Base-by-base conservation (phyloP, 2,113 vertebrate species). In the Elephas maximus region DNA sequence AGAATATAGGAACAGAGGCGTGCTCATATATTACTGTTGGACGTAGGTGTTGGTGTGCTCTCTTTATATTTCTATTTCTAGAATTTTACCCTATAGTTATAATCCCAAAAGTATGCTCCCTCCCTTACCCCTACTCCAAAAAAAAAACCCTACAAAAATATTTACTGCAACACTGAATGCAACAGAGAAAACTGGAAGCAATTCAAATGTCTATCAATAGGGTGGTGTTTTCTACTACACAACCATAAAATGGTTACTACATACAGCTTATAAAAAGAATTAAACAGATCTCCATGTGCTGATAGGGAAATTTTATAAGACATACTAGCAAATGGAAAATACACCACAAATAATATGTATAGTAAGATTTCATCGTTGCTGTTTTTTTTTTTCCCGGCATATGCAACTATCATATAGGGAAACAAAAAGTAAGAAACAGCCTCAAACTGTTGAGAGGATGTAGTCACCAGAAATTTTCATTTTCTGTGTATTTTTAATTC, bases 401-500 rank as follows among this genome's bases (percentile, higher is more conserved):
- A 74, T 51, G 80, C 26, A 57, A 86, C 28, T 71, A 62, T 67
- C 79, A 90, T 37, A 63, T n/a, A 83, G 10, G 15, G 48, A 95
- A 45, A 93, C 53, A 90, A 85, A 93, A 94, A 86, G 14, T 6
- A 89, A 88, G 14, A 82, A 96, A 93, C 18, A 79, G n/a, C 28
- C 3, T 82, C 20, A 78, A 86, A 95, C n/a, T 88, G 12, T 30
- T 89, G 82, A 84, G 18, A 73, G 8, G 21, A 80, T 8, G 79
- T 48, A 24, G 14, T 94, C 11, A 94, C 45, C 71, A 86, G 24
- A 80, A 96, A 88, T 62, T 28, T 88, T 41, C 74, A 71, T n/a
- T 84, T 94, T 93, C 80, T 94, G 11, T 88, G 73, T 51, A 90
- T 37, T 84, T n/a, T 37, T 81, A 45, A 67, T 94, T 95, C 86